Percentiles rank a stretch among this genome's conserved stretches.
These are phyloP conservation scores for Akabosia matsudoensis DNA, from an alignment of 1,140 invertebrate species.

Conservation along the genomic window DNA sequence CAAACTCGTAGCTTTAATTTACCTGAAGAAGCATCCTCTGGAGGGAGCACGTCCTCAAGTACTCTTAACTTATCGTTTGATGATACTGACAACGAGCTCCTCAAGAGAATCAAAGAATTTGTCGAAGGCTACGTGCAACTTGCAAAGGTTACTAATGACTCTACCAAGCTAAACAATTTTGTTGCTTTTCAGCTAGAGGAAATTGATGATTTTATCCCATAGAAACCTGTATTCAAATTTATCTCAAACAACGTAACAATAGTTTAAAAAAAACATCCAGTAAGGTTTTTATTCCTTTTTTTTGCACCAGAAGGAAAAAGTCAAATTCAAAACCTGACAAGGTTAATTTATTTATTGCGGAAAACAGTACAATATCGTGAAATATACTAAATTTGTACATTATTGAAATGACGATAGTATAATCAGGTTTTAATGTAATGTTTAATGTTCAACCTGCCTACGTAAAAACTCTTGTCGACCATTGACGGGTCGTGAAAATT, in stretches of 20 bases:
- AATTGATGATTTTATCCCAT: not conserved
- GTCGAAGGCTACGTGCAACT: slow-evolving; percentile 1
- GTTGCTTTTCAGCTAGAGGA: slow-evolving; percentile 1
- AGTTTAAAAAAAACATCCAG: too few relatives aligned
- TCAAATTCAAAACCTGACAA: too few relatives aligned
- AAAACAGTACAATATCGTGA: too few relatives aligned
- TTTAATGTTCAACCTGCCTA: too few relatives aligned
- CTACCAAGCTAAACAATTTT: not conserved
- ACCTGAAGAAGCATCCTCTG: not conserved
- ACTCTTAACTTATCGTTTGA: not conserved
- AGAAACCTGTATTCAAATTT: not conserved
- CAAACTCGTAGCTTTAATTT: not conserved
- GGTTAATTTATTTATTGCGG: too few relatives aligned
- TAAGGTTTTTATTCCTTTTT: too few relatives aligned
- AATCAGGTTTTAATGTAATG: too few relatives aligned
- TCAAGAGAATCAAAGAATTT: slow-evolving; percentile 17
- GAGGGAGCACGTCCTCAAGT: not conserved
- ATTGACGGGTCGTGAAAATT: too few relatives aligned
- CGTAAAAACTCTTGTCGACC: too few relatives aligned
- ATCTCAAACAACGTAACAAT: not conserved
- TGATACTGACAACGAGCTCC: not conserved
- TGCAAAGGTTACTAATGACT: not conserved
- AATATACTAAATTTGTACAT: too few relatives aligned
- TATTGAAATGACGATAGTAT: too few relatives aligned
- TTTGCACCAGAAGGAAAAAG: too few relatives aligned